Percentiles rank a stretch among this genome's conserved stretches.
Conservation (phyloP, 92 coral and sea anemone genomes). For the Muricea muricata region DNA sequence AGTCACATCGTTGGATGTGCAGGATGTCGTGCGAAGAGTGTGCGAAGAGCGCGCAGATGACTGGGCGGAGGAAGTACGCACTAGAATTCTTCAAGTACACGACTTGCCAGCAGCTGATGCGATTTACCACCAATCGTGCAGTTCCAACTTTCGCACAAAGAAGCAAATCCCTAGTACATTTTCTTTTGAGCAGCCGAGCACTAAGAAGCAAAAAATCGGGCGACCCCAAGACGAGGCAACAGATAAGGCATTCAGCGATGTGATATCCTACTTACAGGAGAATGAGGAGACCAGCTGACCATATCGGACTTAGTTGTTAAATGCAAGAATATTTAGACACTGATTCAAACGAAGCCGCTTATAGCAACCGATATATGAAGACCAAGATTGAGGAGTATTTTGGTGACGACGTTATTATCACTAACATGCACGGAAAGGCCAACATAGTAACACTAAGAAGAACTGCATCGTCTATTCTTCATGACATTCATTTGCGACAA, state of each 20-base stretch:
- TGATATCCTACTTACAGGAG: constrained; percentile 49
- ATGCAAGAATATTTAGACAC: constrained; percentile 33
- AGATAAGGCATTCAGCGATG: constrained; percentile 54
- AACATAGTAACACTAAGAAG: constrained; percentile 59
- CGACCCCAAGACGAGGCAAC: constrained; percentile 50
- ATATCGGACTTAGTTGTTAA: constrained; percentile 32
- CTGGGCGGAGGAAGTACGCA: constrained; percentile 50
- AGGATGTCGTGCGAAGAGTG: constrained; percentile 16
- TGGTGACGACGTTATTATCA: constrained; percentile 56
- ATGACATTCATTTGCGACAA: constrained; percentile 53
- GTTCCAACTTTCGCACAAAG: constrained; percentile 51
- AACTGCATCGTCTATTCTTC: constrained; percentile 48
- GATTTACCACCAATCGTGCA: constrained; percentile 57
- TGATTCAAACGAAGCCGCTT: constrained; percentile 39
- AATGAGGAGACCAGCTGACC: constrained; percentile 67
- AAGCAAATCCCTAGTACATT: constrained; percentile 43
- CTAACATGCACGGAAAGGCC: constrained; percentile 20
- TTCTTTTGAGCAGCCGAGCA: neutral
- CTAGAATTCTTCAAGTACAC: constrained; percentile 34
- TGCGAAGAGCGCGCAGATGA: constrained; percentile 48
- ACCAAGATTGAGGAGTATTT: constrained; percentile 62
- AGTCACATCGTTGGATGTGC: constrained; percentile 40
- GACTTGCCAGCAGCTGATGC: constrained; percentile 65
- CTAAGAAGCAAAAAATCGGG: constrained; percentile 18
- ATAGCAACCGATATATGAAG: constrained; percentile 63